Conservation (phyloP, 2,113 vertebrate genomes). For the Anoplopoma fimbria region DNA sequence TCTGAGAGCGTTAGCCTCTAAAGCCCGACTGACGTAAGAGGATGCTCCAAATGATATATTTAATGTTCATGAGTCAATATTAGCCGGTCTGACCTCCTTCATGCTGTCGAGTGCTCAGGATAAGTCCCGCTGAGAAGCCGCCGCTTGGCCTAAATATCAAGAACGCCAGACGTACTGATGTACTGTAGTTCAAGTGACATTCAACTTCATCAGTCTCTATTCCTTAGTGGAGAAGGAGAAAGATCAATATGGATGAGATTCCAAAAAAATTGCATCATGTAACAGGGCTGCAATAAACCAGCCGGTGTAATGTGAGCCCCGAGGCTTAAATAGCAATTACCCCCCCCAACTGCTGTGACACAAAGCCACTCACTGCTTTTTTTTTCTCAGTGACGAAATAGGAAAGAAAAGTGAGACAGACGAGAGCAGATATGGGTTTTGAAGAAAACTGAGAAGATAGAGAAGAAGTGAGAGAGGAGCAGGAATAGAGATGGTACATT, state of each 20-base stretch:
- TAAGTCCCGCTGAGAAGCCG: slow-evolving; percentile 9
- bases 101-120: slow-evolving; percentile 3
- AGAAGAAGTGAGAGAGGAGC: neutral
- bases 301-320: slow-evolving; percentile 44
- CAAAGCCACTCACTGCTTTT: slow-evolving; percentile 45
- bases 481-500: slow-evolving; percentile 1
- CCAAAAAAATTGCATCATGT: slow-evolving; percentile 24
- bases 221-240: slow-evolving; percentile 37
- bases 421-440: neutral
- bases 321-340: slow-evolving; percentile 65
- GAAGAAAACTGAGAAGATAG: neutral
- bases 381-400: slow-evolving; percentile 23
- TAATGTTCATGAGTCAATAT: slow-evolving; percentile 31
- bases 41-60: slow-evolving; percentile 23
- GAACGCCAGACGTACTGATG: too few relatives aligned
- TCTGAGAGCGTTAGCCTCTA: slow-evolving; percentile 11
- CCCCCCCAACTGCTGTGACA: slow-evolving; percentile 57
- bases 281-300: slow-evolving; percentile 59
- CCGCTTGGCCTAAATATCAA: slow-evolving; percentile 46
- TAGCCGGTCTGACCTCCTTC: slow-evolving; percentile 44
- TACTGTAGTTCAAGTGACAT: slow-evolving; percentile 46
- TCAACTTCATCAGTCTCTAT: slow-evolving; percentile 7
- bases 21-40: neutral
- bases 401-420: slow-evolving; percentile 30
- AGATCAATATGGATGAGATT: slow-evolving; percentile 55